Base-by-base conservation (phyloP, 1,140 invertebrate species). In the Dinothrombium tinctorium region DNA sequence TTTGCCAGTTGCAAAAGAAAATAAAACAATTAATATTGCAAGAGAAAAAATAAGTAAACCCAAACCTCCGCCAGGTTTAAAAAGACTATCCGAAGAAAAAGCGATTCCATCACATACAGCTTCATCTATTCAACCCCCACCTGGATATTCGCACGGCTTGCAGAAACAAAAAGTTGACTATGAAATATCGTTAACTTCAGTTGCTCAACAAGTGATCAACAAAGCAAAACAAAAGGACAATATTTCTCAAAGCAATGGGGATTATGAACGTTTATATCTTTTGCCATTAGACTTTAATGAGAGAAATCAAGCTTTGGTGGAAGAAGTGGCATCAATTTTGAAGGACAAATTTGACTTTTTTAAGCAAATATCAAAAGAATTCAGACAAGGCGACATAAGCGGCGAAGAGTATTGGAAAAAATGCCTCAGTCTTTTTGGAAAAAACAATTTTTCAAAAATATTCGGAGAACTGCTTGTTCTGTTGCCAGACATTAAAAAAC, bases 401-500 rank as follows among this genome's bases (percentile, higher is more conserved):
- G 73, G 76, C 0, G 59, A 68, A 7, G 66, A 72, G 33, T 92
- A 84, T 56, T 79, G 78, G 51, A 57, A 67, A 22, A 69, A 74
- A 47, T 89, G 82, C 57, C 55, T 64, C 28, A 52, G 61, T 4
- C 65, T 74, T 3, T 67, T 89, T 57, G 7, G n/a, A 28, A 49
- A 59, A 5, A 53, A 52, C 1, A 63, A 66, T 39, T 80, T 87
- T 50, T 62, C 69, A 1, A 56, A 56, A 6, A 60, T 89, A 19
- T 82, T 90, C 51, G 69, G 74, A 0, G 83, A 90, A 55, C 61
- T 92, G 19, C 57, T 90, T 7, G 73, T 72, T 2, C 61, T 90
- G 21, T 56, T 92, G 31, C 84, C 84, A 0, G 80, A 90, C 49
- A 81, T 90, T 36, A 59, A 59, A 6, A 87, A 84, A 56, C 84